Evolutionary conservation across 2,797 vertebrate species (phyloP), one percentile per base, ranked within the genome.

Genomic region (Cynodonichthys magdalenae): DNA sequence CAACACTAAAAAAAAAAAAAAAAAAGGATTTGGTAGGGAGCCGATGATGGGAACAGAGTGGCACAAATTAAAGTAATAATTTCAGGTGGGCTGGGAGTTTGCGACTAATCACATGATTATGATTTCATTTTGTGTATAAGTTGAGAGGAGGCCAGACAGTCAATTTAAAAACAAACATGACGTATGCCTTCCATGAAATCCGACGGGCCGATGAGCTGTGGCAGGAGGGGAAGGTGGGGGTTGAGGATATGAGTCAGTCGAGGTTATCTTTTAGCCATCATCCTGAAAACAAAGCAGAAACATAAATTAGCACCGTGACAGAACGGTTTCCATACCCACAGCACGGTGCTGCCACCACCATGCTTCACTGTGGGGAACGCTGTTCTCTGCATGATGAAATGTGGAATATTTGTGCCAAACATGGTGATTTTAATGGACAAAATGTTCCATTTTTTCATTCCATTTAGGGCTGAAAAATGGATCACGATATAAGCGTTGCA

Each of bases 231-330:
- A 42, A 36, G 4, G 18, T 2, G 29, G 69, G 77, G 83, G 74
- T 69, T 45, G 74, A 83, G 67, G 79, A 78, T 71, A 65, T 45
- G 59, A 64, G 15, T 70, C 54, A 60, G 71, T 42, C 14, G 74
- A 68, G 34, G 55, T 87, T 81, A 89, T 84, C 87, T 80, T 75
- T 84, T 53, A 55, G 78, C 71, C 75, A 74, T 84, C 67, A 69
- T 84, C 77, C 91, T 92, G 88, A 75, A 87, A 86, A 83, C 34
- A 88, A 6, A 85, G 51, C 61, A 77, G 58, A 47, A 74, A 44
- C 65, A 73, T 12, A 63, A 44, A 56, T 69, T 52, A 77, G 51
- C 9, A 47, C 15, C 4, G 8, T 19, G 17, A 49, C 15, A 15
- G 20, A 0, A 24, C 24, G 2, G 3, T 24, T 24, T 24, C 24